A percentile compares a stretch with the other conserved stretches of the same genome.
These are phyloP conservation scores for Drosophila tropicalis DNA, from an alignment of 1,140 invertebrate genomes.

Conservation along the genomic window DNA sequence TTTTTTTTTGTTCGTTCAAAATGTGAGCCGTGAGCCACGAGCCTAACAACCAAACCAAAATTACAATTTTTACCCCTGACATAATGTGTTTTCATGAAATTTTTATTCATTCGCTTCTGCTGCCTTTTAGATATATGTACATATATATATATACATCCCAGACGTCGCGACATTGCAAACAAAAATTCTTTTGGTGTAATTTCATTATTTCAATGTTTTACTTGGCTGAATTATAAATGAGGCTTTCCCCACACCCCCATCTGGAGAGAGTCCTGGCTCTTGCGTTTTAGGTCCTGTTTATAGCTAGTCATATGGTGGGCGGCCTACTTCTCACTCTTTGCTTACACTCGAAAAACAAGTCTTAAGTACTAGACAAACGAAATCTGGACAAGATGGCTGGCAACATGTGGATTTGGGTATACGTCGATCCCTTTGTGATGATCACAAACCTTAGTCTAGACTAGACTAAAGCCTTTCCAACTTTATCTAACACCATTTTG, in stretches of 20 bases:
- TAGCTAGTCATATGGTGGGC: conserved; percentile 67
- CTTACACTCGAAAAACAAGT: neutral
- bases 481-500: too few relatives aligned
- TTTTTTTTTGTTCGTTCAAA: neutral
- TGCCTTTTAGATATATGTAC: conserved; percentile 19
- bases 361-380: neutral
- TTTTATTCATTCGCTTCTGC: conserved; percentile 68
- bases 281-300: conserved; percentile 58
- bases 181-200: conserved; percentile 79
- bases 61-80: conserved; percentile 19
- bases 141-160: conserved; percentile 53
- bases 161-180: conserved; percentile 29
- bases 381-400: too few relatives aligned
- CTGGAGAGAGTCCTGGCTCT: conserved; percentile 1
- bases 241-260: conserved; percentile 1
- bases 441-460: too few relatives aligned
- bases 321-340: neutral
- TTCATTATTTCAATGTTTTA: conserved; percentile 81
- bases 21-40: neutral
- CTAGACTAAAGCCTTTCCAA: too few relatives aligned
- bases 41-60: conserved; percentile 42
- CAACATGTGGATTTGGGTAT: too few relatives aligned
- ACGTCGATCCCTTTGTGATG: too few relatives aligned
- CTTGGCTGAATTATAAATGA: conserved; percentile 79
- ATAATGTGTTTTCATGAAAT: conserved; percentile 79